Percentiles rank a stretch among this genome's conserved stretches.
Conservation (phyloP, 1,140 invertebrate genomes). For the Orius insidiosus region DNA sequence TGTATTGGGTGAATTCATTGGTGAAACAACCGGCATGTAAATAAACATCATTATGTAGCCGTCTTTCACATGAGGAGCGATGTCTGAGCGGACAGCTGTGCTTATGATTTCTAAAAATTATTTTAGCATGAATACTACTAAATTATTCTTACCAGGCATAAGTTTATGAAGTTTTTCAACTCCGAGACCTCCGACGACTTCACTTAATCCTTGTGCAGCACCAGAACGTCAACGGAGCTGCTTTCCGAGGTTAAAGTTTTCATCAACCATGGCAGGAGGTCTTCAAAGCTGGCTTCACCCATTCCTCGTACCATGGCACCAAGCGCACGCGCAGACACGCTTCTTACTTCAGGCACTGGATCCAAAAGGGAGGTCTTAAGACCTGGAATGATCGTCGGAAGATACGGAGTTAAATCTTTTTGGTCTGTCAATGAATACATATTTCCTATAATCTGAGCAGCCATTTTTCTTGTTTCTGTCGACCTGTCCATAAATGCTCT, state of each 20-base stretch:
- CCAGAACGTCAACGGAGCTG: slow-evolving; percentile 92
- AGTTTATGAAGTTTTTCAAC: slow-evolving; percentile 87
- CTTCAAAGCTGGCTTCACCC: slow-evolving; percentile 89
- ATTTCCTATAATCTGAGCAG: slow-evolving; percentile 97
- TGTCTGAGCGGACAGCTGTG: slow-evolving; percentile 84
- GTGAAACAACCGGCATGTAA: slow-evolving; percentile 93
- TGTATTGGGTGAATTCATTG: slow-evolving; percentile 87
- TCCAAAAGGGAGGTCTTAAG: slow-evolving; percentile 90
- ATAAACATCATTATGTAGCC: slow-evolving; percentile 99
- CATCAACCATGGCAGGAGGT: slow-evolving; percentile 95
- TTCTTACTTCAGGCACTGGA: slow-evolving; percentile 90
- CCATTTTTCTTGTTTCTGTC: slow-evolving; percentile 96
- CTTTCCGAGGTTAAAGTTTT: slow-evolving; percentile 90
- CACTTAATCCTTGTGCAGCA: slow-evolving; percentile 89
- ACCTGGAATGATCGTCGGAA: slow-evolving; percentile 92
- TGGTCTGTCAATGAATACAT: slow-evolving; percentile 99
- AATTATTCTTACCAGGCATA: slow-evolving; percentile 52
- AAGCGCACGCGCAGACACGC: slow-evolving; percentile 80
- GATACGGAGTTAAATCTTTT: slow-evolving; percentile 92
- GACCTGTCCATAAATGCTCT: slow-evolving; percentile 91
- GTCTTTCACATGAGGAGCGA: slow-evolving; percentile 94
- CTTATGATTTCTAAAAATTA: slow-evolving; percentile 72
- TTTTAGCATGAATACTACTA: background rate
- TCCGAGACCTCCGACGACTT: slow-evolving; percentile 90
- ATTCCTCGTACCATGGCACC: slow-evolving; percentile 96